phyloP scores from a whole-genome alignment of 2,888 invertebrate species.

The Clostera curtula region DNA sequence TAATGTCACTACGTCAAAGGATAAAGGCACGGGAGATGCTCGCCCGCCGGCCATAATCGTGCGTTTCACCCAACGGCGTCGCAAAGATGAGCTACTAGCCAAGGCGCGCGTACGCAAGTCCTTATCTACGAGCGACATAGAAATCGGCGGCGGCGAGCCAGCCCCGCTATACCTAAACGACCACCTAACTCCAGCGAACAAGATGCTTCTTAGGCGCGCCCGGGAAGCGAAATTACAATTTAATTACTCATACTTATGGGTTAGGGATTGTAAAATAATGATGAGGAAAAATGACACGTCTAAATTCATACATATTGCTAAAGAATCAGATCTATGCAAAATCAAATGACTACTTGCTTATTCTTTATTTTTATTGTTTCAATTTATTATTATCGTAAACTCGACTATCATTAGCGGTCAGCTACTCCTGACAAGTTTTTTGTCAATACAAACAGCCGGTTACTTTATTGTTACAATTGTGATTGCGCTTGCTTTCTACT shows the following conservation, averaged over 20 bases:
- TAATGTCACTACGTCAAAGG: neutral
- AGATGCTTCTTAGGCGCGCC: neutral
- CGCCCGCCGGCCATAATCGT: neutral
- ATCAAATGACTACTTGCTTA: neutral
- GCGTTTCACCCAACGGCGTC: neutral
- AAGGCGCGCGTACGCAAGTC: too few species aligned
- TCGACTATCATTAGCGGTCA: neutral
- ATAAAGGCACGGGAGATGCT: neutral
- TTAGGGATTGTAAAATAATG: neutral
- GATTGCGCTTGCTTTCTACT: too few species aligned
- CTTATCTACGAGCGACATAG: neutral
- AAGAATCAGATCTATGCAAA: neutral
- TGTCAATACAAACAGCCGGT: too few species aligned
- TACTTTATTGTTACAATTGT: too few species aligned
- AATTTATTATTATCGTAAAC: neutral
- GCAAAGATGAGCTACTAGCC: neutral
- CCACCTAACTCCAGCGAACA: neutral
- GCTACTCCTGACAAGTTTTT: too few species aligned
- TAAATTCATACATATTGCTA: neutral
- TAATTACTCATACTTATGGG: neutral
- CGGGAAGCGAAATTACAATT: neutral
- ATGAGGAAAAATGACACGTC: neutral
- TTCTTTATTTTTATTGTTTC: neutral
- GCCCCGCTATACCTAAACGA: neutral
- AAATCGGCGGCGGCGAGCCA: neutral